These are phyloP conservation scores for Oithona nana DNA, from an alignment of 2,888 invertebrate genomes.

Conservation along the genomic window DNA sequence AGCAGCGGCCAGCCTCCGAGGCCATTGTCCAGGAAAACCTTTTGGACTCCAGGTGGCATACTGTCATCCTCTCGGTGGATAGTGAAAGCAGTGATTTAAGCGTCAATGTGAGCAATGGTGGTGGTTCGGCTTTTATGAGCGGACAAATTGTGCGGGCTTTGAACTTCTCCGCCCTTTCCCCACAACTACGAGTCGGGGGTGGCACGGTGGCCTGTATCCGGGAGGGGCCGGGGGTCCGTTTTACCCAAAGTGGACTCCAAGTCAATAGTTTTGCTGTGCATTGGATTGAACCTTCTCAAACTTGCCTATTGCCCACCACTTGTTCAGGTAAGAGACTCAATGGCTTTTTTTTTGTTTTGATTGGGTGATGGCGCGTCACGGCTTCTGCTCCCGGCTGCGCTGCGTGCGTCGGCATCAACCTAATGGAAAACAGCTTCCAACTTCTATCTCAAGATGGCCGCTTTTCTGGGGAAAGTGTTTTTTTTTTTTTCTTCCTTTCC, in stretches of 20 bases:
- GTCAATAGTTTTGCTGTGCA: constrained; percentile 35
- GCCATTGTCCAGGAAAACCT: constrained; percentile 19
- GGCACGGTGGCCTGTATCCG: constrained; percentile 62
- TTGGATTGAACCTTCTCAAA: constrained; percentile 35
- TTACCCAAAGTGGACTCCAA: constrained; percentile 31
- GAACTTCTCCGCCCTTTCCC: background rate
- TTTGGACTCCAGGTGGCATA: constrained; percentile 21
- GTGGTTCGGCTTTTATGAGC: background rate
- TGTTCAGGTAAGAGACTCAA: constrained; percentile 18
- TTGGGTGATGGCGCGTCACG: background rate
- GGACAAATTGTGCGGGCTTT: background rate
- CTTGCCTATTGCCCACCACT: constrained; percentile 49
- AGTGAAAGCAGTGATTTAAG: background rate
- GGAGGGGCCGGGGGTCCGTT: constrained; percentile 67
- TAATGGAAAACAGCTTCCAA: too few relatives aligned
- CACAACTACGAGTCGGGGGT: constrained; percentile 47
- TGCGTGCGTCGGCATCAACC: too few relatives aligned
- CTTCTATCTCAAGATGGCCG: too few relatives aligned
- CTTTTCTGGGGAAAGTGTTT: too few relatives aligned
- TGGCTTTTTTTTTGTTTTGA: background rate
- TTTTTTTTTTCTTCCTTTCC: too few relatives aligned
- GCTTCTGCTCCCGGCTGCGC: too few relatives aligned
- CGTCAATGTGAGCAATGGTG: background rate
- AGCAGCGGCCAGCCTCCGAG: background rate
- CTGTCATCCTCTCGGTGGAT: constrained; percentile 16